Evolutionary conservation across 2,797 vertebrate species (phyloP), one percentile per base, ranked within the genome.

Genomic region (Karalla daura): DNA sequence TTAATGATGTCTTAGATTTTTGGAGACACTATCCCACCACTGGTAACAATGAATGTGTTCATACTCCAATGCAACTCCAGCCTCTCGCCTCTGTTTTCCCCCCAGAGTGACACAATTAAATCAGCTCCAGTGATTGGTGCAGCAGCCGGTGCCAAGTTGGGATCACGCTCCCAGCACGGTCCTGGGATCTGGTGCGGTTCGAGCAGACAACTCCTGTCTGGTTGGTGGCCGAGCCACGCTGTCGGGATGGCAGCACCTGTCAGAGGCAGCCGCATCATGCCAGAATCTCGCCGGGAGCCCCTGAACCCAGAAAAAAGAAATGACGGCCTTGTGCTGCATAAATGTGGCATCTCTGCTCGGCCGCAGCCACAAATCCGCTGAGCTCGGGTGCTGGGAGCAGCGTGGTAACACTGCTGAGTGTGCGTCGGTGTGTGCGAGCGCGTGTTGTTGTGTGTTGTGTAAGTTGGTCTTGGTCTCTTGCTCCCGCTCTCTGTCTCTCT

Each of bases 161-260:
- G 90, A 91, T 93, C 89, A 83, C 72, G 83, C 87, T 79, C 92
- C 76, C 93, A 89, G 93, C 90, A 87, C 88, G 91, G 87, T 62
- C 71, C 90, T 85, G 80, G 87, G 84, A n/a, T 89, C 88, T 90
- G 93, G 84, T 81, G 74, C 71, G 51, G 85, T 81, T 84, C 75
- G 66, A 92, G 87, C 87, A 91, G 91, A 92, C 92, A 92, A 86
- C 82, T 91, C 89, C 82, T 91, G 92, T 94, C 92, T 94, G 92
- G 87, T 85, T 56, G 84, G 85, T 78, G 87, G 89, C 88, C 86
- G 86, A 84, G 87, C 86, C n/a, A 68, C 70, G 32, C 89, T 79
- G 89, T 88, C 65, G 70, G 90, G 88, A 87, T 87, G 90, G 90
- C 91, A 93, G 86, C 91, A 92, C 90, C 92, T 93, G 94, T 94